Evolutionary conservation across 2,888 invertebrate genomes (phyloP), one percentile per base, ranked within the genome.

Genomic region (Caenorhabditis afra): DNA sequence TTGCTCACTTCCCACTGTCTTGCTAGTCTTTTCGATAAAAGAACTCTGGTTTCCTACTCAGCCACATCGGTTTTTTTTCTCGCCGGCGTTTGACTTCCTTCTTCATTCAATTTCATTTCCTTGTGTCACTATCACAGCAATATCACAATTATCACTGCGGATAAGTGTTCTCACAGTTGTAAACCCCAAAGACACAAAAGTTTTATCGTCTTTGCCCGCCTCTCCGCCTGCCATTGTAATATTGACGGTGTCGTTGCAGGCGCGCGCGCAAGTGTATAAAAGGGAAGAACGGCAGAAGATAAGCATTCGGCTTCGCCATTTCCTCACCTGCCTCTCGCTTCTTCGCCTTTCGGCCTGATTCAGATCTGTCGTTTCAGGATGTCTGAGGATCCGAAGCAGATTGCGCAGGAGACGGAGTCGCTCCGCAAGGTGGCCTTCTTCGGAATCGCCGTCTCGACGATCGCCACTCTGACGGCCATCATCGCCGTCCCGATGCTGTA

Each of bases 401-500:
- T 76, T 16, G 57, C 76, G n/a, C 14, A 62, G 11, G 81, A 81
- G 70, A 74, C 81, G 41, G 81, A 81, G 64, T 71, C 67, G 18
- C 81, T 81, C n/a, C 71, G 81, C 44, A 81, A 81, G 64, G 53
- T 81, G 23, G 81, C 81, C 11, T 81, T 81, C 79, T 75, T 78
- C 59, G 77, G 85, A 62, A 81, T 85, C 41, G 82, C 85, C 65
- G 74, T 85, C 55, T 82, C 84, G 53, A 85, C 85, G 35, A 73
- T 85, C 37, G 85, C 85, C 65, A 85, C 82, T 11, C 37, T 85
- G 55, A 82, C 82, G 7, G 84, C 84, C 14, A 82, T 85, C 61
- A 66, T 85, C 29, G 83, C 81, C 18, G 83, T 85, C 11, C 86
- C 86, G 11, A 82, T 85, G 83, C 53, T 86, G 35, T 86, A 83